Conservation (phyloP, 2,797 vertebrate species). For the Cynodonichthys magdalenae region DNA sequence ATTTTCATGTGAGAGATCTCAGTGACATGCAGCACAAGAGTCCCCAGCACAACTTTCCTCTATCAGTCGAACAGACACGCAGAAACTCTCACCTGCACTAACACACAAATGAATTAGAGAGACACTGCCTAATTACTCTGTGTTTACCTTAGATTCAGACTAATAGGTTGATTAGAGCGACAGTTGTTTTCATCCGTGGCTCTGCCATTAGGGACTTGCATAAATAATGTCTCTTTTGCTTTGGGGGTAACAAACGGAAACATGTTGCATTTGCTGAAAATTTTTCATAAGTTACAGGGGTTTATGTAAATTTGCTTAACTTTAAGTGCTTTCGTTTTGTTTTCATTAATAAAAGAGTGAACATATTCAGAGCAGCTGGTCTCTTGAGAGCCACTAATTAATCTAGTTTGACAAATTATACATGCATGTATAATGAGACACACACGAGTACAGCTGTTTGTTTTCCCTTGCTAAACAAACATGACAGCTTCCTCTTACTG, state of each 20-base stretch:
- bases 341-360: background rate
- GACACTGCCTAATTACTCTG: conserved; percentile 60
- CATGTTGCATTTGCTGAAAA: background rate
- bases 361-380: conserved; percentile 36
- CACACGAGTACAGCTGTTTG: background rate
- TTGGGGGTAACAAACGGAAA: conserved; percentile 11
- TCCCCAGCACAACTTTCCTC: too few relatives aligned
- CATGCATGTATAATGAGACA: background rate
- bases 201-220: conserved; percentile 49
- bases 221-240: conserved; percentile 7
- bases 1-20: background rate
- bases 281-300: too few relatives aligned
- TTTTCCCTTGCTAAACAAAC: background rate
- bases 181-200: conserved; percentile 59
- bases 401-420: conserved; percentile 12
- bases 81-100: background rate
- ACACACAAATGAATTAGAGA: conserved; percentile 19
- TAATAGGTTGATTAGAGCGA: conserved; percentile 67
- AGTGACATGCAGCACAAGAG: background rate
- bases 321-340: background rate
- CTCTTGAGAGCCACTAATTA: conserved; percentile 35
- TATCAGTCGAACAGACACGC: too few relatives aligned
- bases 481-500: background rate
- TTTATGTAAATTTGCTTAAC: background rate
- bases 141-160: conserved; percentile 60